Base-by-base conservation (phyloP, 1,140 invertebrate species). In the Heliconius hermathena region DNA sequence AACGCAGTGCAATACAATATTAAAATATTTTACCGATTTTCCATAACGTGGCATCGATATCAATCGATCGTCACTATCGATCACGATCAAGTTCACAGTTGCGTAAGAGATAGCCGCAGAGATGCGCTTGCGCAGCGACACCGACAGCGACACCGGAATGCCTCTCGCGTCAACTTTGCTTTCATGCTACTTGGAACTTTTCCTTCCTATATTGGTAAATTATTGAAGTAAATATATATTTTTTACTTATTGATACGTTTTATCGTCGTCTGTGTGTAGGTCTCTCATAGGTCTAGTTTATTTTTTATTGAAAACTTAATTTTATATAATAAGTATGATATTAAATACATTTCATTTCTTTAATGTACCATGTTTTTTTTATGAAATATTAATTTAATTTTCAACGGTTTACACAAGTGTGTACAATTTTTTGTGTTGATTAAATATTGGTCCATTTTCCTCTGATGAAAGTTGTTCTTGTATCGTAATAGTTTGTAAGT, bases 31-130 rank as follows among this genome's bases (percentile, higher is more conserved):
- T 26, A 66, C 22, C 60, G 60, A 66, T 66, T 66, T 66, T 66
- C 60, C 60, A 66, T 66, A 66, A 9, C 60, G 9, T 66, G 22
- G 26, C 60, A 66, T 66, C 60, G 60, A 29, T 66, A 66, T 60
- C 74, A 46, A 70, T 46, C 74, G 74, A 70, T 76, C 74, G 36
- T 41, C 52, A 41, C 26, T 76, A 76, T 76, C 74, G 74, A 76
- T 76, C 60, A 66, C 11, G 74, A 46, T 49, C 74, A 76, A 76
- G 60, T 70, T 70, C 60, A 29, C 36, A 71, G 66, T 76, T 76
- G 74, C 74, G 74, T 76, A 76, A 76, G 74, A 70, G 57, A 76
- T 76, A 70, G 60, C 60, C 60, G 60, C 60, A 66, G 60, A 66
- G 60, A 66, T 66, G 60, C 60, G 60, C 60, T 26, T 66, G 60